Evolutionary conservation across 2,888 invertebrate species (phyloP).

Genomic region (Eristalis pertinax): DNA sequence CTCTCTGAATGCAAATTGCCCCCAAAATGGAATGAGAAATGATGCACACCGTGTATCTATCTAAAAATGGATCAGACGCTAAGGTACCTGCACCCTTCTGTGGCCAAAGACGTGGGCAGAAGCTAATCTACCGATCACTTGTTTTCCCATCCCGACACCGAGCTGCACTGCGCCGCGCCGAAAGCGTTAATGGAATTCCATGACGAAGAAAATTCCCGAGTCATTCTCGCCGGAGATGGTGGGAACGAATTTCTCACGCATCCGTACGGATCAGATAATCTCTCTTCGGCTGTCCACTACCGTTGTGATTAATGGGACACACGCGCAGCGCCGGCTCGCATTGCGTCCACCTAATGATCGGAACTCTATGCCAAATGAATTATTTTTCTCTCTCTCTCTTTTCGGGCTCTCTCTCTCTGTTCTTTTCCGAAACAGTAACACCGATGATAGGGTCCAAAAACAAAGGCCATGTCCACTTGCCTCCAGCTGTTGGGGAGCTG

Average conservation of each 20-base stretch:
- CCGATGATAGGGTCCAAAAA: conserved; percentile 48
- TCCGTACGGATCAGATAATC: conserved; percentile 17
- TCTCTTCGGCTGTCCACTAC: conserved; percentile 33
- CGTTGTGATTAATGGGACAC: conserved; percentile 58
- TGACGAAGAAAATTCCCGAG: neutral
- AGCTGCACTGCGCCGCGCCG: too few relatives aligned
- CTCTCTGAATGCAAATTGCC: neutral
- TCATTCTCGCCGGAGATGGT: neutral
- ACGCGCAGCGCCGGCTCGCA: conserved; percentile 39
- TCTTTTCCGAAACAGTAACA: conserved; percentile 11
- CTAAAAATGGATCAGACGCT: too few relatives aligned
- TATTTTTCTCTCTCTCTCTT: conserved; percentile 8
- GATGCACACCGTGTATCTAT: too few relatives aligned
- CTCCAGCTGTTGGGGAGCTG: conserved; percentile 34
- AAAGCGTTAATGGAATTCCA: neutral
- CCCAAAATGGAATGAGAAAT: neutral
- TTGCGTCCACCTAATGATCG: conserved; percentile 50
- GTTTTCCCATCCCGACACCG: neutral
- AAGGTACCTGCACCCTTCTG: neutral
- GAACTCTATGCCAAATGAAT: conserved; percentile 56
- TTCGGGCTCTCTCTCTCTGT: neutral
- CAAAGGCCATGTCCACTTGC: conserved; percentile 23
- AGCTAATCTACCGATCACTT: neutral
- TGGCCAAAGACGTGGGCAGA: neutral
- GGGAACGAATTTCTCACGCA: neutral